Evolutionary conservation across 2,797 vertebrate genomes (phyloP).

Genomic region (Rhinatrema bivittatum): DNA sequence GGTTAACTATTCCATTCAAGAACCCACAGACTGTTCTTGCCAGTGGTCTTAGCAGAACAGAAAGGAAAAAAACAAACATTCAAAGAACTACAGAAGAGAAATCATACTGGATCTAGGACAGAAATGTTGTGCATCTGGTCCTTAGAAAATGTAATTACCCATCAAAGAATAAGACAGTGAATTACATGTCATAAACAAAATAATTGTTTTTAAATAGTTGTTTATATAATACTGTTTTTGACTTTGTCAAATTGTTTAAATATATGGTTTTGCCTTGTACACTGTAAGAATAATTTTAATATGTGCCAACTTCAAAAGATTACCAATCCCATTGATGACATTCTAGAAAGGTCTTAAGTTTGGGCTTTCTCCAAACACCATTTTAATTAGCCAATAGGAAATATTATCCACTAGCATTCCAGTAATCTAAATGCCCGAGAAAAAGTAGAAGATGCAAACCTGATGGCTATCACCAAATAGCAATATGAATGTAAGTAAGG

Average conservation of each 20-base stretch:
- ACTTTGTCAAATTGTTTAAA: not conserved
- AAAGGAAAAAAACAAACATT: not conserved
- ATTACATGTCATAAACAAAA: not conserved
- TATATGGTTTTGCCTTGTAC: not conserved
- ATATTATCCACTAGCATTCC: no score
- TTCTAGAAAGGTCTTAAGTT: no score
- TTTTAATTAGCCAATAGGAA: no score
- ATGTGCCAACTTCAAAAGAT: no score
- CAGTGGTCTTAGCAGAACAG: constrained; percentile 77
- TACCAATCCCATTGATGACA: no score
- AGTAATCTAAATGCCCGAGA: no score
- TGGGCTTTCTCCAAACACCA: no score
- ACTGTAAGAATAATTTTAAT: no score
- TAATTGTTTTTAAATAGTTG: not conserved
- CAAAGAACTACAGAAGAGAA: not conserved
- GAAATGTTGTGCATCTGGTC: not conserved
- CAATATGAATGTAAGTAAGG: no score
- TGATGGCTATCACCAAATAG: no score
- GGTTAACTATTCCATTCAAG: constrained; percentile 90
- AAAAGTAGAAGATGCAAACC: no score
- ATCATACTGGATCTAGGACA: constrained; percentile 1
- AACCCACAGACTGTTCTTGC: constrained; percentile 95
- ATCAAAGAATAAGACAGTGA: no score
- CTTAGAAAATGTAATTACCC: not conserved
- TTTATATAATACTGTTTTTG: not conserved